Conservation (phyloP, 2,888 invertebrate species). For the Dicranocentrus wangi region DNA sequence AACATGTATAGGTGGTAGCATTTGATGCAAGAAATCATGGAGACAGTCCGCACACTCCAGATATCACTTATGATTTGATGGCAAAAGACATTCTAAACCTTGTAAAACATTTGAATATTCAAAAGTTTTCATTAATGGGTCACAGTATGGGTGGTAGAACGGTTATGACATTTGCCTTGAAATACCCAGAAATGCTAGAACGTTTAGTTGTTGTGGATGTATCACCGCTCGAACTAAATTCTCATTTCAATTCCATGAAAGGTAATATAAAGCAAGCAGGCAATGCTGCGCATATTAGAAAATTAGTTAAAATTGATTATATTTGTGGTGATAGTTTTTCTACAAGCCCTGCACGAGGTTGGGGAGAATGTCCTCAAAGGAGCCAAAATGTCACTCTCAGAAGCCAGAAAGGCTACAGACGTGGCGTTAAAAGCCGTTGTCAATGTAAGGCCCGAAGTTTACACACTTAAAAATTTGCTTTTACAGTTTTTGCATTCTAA, state of each 20-base stretch:
- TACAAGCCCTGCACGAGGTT: slow-evolving; percentile 27
- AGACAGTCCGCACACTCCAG: slow-evolving; percentile 86
- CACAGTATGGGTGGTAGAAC: slow-evolving; percentile 98
- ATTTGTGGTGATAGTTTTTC: background rate
- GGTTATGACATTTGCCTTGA: slow-evolving; percentile 87
- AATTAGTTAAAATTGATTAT: background rate
- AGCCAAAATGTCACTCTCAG: slow-evolving; percentile 79
- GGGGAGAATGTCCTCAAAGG: slow-evolving; percentile 11
- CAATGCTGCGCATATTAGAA: background rate
- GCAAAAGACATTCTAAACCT: slow-evolving; percentile 83
- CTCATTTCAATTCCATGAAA: slow-evolving; percentile 63
- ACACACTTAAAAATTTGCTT: slow-evolving; percentile 13
- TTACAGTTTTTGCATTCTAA: slow-evolving; percentile 13
- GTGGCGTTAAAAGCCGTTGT: slow-evolving; percentile 79
- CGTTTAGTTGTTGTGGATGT: slow-evolving; percentile 84
- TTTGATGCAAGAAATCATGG: slow-evolving; percentile 97
- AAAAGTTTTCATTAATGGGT: slow-evolving; percentile 84
- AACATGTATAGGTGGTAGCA: slow-evolving; percentile 81
- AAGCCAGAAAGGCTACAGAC: slow-evolving; percentile 82
- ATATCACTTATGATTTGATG: slow-evolving; percentile 84
- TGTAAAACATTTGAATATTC: slow-evolving; percentile 80
- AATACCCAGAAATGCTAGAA: slow-evolving; percentile 78
- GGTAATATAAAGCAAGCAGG: slow-evolving; percentile 27
- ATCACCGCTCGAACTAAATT: slow-evolving; percentile 77
- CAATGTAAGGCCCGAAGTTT: slow-evolving; percentile 66